Base-by-base conservation (phyloP, 1,140 invertebrate genomes). In the Drosophila truncata region DNA sequence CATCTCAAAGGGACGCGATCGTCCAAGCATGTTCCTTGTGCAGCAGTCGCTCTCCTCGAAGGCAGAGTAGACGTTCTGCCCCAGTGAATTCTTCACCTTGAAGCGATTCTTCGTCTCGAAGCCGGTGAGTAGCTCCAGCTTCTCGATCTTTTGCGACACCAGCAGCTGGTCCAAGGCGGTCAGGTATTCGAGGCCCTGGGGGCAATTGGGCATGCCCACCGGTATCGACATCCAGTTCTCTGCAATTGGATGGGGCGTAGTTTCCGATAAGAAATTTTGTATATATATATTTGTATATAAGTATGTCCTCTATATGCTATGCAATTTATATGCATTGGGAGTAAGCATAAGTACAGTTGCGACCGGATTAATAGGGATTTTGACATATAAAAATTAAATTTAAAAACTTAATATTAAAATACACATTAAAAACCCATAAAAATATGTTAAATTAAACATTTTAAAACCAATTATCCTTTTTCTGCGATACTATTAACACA, bases 121-220 rank as follows among this genome's bases (percentile, higher is more conserved):
- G 13, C 96, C 96, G 62, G 95, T 95, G 63, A 97, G 94, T 8
- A 95, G 95, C 95, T 98, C 97, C 14, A 98, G 78, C 13, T 96
- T 78, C 90, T 98, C 97, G 23, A 97, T 94, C 93, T 97, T 97
- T 92, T 98, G 97, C 78, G 98, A 96, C 10, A 99, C 94, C 57
- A 98, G 93, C 20, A 99, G 93, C 75, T 97, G 95, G 93, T 98
- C 97, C 94, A 98, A 95, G 94, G 95, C 95, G 86, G 96, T 96
- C 93, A 98, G 95, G 94, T 97, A 98, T 94, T 98, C 97, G 93
- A 99, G 95, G 64, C 97, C 98, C 82, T 95, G 96, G 27, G 96
- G 98, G 93, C 96, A 98, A 92, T 95, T 97, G 93, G 92, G 94
- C 61, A 73, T 86, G 27, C 82, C 82, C 91, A 94, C 95, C 77